Evolutionary conservation across 2,888 invertebrate species (phyloP).

Genomic region (Phragmatobia fuliginosa): DNA sequence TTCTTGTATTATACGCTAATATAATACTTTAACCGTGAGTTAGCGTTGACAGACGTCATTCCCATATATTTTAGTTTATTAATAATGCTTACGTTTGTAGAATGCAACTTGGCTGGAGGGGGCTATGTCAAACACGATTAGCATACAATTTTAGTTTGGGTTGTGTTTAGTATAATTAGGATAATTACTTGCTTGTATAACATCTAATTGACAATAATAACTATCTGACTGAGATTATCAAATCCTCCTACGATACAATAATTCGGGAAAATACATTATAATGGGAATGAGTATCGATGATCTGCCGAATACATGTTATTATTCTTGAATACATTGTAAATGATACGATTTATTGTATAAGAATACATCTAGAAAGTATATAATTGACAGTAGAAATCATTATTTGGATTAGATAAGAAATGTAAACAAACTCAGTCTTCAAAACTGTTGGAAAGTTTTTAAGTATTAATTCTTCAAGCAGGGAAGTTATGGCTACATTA

Average conservation of each 20-base stretch:
- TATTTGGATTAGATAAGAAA: slow-evolving; percentile 14
- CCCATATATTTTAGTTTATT: no score
- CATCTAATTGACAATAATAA: slow-evolving; percentile 9
- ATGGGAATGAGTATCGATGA: slow-evolving; percentile 19
- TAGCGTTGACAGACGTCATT: no score
- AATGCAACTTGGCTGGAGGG: no score
- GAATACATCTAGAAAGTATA: slow-evolving; percentile 17
- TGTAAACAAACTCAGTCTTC: slow-evolving; percentile 36
- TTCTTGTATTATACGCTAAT: no score
- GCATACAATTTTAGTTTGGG: not conserved
- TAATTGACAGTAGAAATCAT: slow-evolving; percentile 44
- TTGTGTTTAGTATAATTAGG: not conserved
- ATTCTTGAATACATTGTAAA: slow-evolving; percentile 23
- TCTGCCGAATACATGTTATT: slow-evolving; percentile 14
- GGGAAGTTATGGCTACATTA: slow-evolving; percentile 9
- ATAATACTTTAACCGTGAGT: no score
- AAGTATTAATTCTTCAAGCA: slow-evolving; percentile 14
- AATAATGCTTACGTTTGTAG: no score
- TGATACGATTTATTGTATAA: slow-evolving; percentile 13
- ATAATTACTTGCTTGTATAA: slow-evolving; percentile 2
- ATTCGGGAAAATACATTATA: slow-evolving; percentile 44
- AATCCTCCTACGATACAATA: slow-evolving; percentile 44
- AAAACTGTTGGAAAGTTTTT: slow-evolving; percentile 19
- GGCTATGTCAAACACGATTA: not conserved
- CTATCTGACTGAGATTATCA: slow-evolving; percentile 1